phyloP scores from a whole-genome alignment of 2,888 invertebrate species.

The Oithona nana region DNA sequence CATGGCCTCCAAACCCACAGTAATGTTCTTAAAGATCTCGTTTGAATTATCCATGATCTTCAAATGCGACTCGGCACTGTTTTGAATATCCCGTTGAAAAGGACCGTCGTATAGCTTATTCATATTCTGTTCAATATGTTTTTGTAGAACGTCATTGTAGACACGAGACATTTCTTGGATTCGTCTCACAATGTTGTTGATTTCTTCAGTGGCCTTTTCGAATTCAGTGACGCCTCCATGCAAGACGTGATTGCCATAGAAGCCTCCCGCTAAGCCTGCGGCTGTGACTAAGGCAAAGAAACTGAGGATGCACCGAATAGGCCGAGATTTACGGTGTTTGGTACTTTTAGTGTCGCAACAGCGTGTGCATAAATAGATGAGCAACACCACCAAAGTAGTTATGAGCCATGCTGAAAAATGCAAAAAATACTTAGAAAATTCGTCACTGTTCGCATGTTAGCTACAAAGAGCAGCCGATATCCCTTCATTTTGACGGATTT shows the following conservation, averaged over 20 bases:
- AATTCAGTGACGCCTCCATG: constrained; percentile 73
- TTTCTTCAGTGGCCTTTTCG: constrained; percentile 55
- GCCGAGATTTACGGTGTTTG: constrained; percentile 25
- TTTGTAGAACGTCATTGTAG: constrained; percentile 1
- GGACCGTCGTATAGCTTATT: constrained; percentile 11
- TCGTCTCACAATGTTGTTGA: constrained; percentile 36
- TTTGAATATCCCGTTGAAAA: background rate
- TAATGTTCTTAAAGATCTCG: constrained; percentile 6
- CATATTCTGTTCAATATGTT: background rate
- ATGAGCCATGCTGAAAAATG: constrained; percentile 50
- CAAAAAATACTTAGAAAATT: background rate
- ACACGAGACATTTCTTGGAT: constrained; percentile 1
- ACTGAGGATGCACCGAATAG: constrained; percentile 17
- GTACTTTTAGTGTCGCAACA: constrained; percentile 87
- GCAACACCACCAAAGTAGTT: constrained; percentile 63
- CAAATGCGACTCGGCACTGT: background rate
- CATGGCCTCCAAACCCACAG: constrained; percentile 8
- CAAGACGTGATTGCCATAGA: constrained; percentile 84
- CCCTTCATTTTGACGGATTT: background rate
- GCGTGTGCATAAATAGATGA: constrained; percentile 78
- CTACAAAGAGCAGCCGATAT: background rate
- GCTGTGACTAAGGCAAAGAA: constrained; percentile 24
- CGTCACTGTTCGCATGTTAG: background rate
- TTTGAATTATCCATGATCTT: constrained; percentile 2
- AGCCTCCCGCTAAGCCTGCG: constrained; percentile 68